Conservation (phyloP, 2,113 vertebrate species). For the Microcebus murinus region DNA sequence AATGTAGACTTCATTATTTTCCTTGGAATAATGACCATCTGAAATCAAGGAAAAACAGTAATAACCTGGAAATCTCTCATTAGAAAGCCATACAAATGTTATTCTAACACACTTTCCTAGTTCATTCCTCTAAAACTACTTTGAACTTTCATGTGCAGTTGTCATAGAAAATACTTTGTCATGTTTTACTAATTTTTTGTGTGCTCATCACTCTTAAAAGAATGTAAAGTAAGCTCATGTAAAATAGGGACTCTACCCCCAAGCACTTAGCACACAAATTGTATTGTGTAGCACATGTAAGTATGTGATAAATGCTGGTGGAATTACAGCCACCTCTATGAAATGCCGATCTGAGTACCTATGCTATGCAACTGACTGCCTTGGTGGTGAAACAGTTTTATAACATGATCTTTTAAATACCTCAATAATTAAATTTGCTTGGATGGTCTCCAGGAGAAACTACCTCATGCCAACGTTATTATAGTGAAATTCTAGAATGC, state of each 20-base stretch:
- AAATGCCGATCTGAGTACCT: not conserved
- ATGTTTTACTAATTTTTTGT: not conserved
- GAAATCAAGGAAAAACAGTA: not conserved
- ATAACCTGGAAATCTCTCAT: not conserved
- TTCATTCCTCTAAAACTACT: not conserved
- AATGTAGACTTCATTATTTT: constrained; percentile 1
- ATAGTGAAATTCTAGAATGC: constrained; percentile 53
- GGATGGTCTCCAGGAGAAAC: constrained; percentile 59
- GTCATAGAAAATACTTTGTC: not conserved
- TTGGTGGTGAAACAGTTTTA: constrained; percentile 21
- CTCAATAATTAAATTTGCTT: constrained; percentile 68
- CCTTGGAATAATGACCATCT: not conserved
- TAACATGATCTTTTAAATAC: constrained; percentile 66
- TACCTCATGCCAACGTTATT: constrained; percentile 33
- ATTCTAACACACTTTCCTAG: not conserved
- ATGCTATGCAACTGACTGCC: not conserved
- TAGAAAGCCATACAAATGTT: not conserved
- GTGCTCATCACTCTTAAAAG: not conserved
- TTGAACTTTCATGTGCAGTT: not conserved
- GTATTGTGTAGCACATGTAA: not conserved
- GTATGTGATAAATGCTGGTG: not conserved
- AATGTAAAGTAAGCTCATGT: not conserved
- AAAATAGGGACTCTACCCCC: not conserved
- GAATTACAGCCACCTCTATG: not conserved
- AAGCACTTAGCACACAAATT: not conserved